Percentiles rank a stretch among this genome's conserved stretches.
phyloP scores from a whole-genome alignment of 2,797 vertebrate genomes.

The Alectoris magna region DNA sequence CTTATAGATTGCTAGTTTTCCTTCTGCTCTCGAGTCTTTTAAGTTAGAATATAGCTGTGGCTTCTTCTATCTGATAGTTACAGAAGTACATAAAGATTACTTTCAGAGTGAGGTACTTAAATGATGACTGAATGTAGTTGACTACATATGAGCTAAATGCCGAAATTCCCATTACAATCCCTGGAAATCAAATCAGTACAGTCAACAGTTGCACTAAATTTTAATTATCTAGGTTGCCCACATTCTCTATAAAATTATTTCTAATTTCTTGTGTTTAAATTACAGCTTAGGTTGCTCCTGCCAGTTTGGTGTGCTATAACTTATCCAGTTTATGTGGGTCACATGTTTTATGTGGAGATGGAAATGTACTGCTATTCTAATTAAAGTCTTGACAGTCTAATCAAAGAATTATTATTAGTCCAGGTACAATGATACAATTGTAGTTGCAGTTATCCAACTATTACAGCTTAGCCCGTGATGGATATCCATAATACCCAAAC shows the following conservation, averaged over 20 bases:
- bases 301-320: neutral
- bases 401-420: slow-evolving; percentile 15
- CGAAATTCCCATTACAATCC: neutral
- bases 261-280: neutral
- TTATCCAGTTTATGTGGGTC: neutral
- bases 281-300: neutral
- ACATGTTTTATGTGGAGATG: neutral
- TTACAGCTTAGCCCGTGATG: neutral
- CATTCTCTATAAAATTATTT: neutral
- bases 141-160: neutral
- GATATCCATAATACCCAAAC: neutral
- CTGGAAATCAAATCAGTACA: neutral
- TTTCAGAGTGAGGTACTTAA: neutral
- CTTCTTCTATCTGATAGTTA: neutral
- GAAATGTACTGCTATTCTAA: neutral
- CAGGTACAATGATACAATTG: neutral
- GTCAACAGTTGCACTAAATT: neutral
- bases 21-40: neutral
- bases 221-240: neutral
- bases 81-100: too few species aligned
- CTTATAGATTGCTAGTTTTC: neutral
- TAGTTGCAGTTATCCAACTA: neutral
- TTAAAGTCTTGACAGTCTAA: neutral
- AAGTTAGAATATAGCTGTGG: neutral
- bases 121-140: neutral